These are phyloP conservation scores for Ptychodera flava DNA, from an alignment of 35 echinoderm and acorn worm genomes.

Conservation along the genomic window DNA sequence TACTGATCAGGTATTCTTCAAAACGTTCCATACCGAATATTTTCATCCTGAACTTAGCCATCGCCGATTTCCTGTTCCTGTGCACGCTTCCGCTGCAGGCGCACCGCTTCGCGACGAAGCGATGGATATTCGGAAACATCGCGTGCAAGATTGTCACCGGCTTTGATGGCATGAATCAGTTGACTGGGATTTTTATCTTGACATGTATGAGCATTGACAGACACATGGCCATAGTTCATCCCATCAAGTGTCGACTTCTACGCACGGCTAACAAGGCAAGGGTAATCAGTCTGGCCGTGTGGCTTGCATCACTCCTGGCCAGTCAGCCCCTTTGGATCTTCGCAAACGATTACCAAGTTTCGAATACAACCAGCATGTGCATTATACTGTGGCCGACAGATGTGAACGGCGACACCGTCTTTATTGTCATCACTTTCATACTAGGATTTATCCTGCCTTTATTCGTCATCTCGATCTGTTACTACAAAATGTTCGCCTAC, in stretches of 20 bases:
- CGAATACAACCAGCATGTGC: not conserved
- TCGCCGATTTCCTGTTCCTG: constrained; percentile 87
- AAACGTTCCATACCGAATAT: constrained; percentile 75
- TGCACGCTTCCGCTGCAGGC: constrained; percentile 55
- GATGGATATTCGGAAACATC: constrained; percentile 69
- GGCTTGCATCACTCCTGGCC: constrained; percentile 41
- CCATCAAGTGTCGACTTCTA: constrained; percentile 72
- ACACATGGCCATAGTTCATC: constrained; percentile 84
- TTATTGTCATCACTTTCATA: not conserved
- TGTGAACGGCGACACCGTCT: not conserved
- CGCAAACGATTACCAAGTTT: not conserved
- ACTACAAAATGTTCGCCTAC: not conserved
- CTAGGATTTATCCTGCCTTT: not conserved
- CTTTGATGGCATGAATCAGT: constrained; percentile 85
- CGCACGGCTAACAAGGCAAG: constrained; percentile 63
- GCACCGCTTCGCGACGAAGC: constrained; percentile 35
- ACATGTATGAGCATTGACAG: constrained; percentile 78
- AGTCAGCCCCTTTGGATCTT: constrained; percentile 77
- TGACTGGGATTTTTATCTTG: constrained; percentile 76
- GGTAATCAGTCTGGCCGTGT: constrained; percentile 48
- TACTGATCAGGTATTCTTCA: constrained; percentile 51
- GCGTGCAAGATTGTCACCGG: constrained; percentile 61
- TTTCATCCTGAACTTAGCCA: constrained; percentile 78
- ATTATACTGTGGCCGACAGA: not conserved
- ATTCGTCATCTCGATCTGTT: not conserved